These are phyloP conservation scores for Limenitis camilla DNA, from an alignment of 2,888 invertebrate species.

Conservation along the genomic window DNA sequence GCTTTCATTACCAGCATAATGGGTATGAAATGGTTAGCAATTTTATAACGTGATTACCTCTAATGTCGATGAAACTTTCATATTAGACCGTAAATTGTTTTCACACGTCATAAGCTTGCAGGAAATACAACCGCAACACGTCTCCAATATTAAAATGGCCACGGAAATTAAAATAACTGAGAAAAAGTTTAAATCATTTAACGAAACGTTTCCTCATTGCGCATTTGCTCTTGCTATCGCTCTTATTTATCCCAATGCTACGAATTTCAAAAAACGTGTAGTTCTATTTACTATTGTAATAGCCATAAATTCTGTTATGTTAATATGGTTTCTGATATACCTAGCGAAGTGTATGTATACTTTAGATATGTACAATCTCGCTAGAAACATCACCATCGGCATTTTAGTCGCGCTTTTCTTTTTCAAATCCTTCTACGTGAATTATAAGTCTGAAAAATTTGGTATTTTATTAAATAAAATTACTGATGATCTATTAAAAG, in stretches of 20 bases:
- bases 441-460: conserved; percentile 38
- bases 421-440: conserved; percentile 47
- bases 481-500: conserved; percentile 39
- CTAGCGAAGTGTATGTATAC: conserved; percentile 37
- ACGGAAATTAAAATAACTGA: conserved; percentile 9
- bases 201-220: conserved; percentile 45
- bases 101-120: conserved; percentile 14
- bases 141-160: conserved; percentile 17
- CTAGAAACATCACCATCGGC: conserved; percentile 44
- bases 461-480: conserved; percentile 40
- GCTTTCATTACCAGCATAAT: conserved; percentile 27
- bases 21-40: conserved; percentile 27
- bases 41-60: conserved; percentile 30
- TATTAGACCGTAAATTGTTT: conserved; percentile 25
- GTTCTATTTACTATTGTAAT: conserved; percentile 29
- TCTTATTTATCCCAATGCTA: conserved; percentile 47
- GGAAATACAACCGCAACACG: conserved; percentile 12
- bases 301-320: conserved; percentile 32
- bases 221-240: conserved; percentile 45
- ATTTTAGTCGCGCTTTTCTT: conserved; percentile 43
- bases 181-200: conserved; percentile 41
- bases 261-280: conserved; percentile 31
- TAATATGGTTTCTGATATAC: conserved; percentile 47
- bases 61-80: conserved; percentile 29
- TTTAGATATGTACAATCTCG: conserved; percentile 43